These are phyloP conservation scores for Hypomecis punctinalis DNA, from an alignment of 2,888 invertebrate species.

Conservation along the genomic window DNA sequence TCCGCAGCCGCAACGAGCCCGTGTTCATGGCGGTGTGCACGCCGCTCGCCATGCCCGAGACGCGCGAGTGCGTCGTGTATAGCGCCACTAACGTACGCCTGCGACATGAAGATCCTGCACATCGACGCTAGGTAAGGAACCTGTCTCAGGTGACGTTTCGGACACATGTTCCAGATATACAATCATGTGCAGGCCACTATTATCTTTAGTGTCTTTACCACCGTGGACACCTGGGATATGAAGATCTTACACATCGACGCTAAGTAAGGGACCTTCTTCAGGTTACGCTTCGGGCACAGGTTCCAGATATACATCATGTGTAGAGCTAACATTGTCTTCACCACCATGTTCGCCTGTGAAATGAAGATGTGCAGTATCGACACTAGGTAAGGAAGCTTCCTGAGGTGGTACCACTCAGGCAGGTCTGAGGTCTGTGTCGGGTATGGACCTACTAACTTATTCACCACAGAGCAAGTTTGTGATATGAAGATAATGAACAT, in stretches of 20 bases:
- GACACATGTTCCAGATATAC: conserved; percentile 98
- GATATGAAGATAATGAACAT: too few species aligned
- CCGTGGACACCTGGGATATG: conserved; percentile 99
- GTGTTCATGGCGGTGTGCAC: conserved; percentile 98
- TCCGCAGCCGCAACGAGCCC: conserved; percentile 90
- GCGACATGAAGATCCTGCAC: conserved; percentile 66
- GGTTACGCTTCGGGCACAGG: conserved; percentile 91
- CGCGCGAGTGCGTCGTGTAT: conserved; percentile 96
- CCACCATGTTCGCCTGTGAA: too few species aligned
- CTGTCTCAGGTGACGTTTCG: conserved; percentile 72
- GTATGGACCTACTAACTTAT: too few species aligned
- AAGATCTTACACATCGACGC: conserved; percentile 97
- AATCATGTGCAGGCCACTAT: conserved; percentile 99
- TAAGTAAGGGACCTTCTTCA: conserved; percentile 89
- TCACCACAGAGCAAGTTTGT: too few species aligned
- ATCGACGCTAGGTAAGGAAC: conserved; percentile 92
- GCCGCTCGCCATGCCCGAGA: conserved; percentile 98
- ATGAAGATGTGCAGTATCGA: too few species aligned
- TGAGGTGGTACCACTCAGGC: too few species aligned
- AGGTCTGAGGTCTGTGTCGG: too few species aligned
- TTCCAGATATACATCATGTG: conserved; percentile 97
- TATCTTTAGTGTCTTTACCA: conserved; percentile 98
- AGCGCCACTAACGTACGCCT: conserved; percentile 98
- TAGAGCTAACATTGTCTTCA: conserved; percentile 97
- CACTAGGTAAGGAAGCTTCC: too few species aligned